Evolutionary conservation across 2,888 invertebrate species (phyloP), one percentile per base, ranked within the genome.

Genomic region (Chironomus riparius): DNA sequence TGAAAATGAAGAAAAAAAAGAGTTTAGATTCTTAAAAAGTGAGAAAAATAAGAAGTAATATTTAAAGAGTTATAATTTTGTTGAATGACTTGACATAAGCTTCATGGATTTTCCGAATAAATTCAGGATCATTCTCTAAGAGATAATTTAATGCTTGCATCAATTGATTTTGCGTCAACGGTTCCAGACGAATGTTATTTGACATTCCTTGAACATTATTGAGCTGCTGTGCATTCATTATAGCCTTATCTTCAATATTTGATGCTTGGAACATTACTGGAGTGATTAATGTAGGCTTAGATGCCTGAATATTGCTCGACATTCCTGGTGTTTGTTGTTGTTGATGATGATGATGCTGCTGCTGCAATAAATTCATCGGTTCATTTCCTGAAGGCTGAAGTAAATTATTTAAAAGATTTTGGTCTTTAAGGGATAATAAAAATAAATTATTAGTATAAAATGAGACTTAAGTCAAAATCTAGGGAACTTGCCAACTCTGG

Each of bases 131-230:
- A 84, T 92, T 92, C 85, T 93, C 92, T 77, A 96, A 86, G 77
- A 97, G 87, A 85, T 95, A 92, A 80, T 91, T 90, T 81, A 97
- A 90, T 38, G 96, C 95, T 85, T 96, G 95, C 47, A 93, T 89
- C 77, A 97, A 87, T 83, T 97, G 97, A 81, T 93, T 92, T 83
- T 91, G 91, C 68, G 94, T 95, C 73, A 97, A 86, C 15, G 94
- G 93, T 82, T 93, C 92, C 1, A 90, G 86, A 56, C 72, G 61
- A 1, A 38, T 38, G 10, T 38, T 10, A 38, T 38, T 38, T 38
- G 38, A 38, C 28, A 28, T 28, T 28, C 38, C 38, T 38, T 38
- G 38, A 10, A 38, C 2, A 38, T 38, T 38, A 38, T 7, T 38
- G 0, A 7, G 12, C 24, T 18, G 70, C 2, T 65, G 65, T 4